These are phyloP conservation scores for Trissolcus japonicus DNA, from an alignment of 2,888 invertebrate species.

Conservation along the genomic window DNA sequence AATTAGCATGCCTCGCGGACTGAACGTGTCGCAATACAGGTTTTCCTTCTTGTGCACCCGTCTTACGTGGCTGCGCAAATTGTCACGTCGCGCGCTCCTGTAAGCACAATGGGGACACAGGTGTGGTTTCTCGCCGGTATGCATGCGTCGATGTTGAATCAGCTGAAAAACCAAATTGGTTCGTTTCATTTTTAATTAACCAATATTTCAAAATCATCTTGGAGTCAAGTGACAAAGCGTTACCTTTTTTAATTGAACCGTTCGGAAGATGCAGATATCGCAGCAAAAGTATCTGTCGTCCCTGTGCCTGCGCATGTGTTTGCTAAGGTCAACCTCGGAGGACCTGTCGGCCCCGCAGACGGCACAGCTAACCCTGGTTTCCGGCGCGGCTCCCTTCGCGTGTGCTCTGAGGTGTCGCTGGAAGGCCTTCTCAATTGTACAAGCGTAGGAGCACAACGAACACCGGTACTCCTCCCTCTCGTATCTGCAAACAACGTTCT, in stretches of 20 bases:
- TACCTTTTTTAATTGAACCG: conserved; percentile 79
- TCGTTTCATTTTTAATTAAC: not conserved
- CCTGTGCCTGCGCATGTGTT: conserved; percentile 78
- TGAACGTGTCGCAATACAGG: conserved; percentile 79
- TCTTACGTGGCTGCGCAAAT: conserved; percentile 79
- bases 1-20: conserved; percentile 77
- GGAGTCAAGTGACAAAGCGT: too few species aligned
- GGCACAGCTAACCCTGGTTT: conserved; percentile 77
- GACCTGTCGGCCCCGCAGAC: conserved; percentile 79
- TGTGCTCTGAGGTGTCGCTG: conserved; percentile 78
- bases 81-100: conserved; percentile 78
- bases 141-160: conserved; percentile 79
- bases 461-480: conserved; percentile 79
- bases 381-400: conserved; percentile 74
- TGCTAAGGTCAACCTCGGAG: conserved; percentile 77
- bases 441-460: conserved; percentile 78
- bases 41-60: conserved; percentile 79
- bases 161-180: conserved; percentile 67
- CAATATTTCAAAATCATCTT: not conserved
- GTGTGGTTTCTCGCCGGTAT: conserved; percentile 79
- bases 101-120: conserved; percentile 79
- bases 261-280: conserved; percentile 79
- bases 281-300: conserved; percentile 78
- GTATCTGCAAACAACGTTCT: conserved; percentile 70
- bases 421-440: conserved; percentile 79